A percentile compares a stretch with the other conserved stretches of the same genome.
These are phyloP conservation scores for Pycnomerus fuliginosus DNA, from an alignment of 2,888 invertebrate species.

Conservation along the genomic window DNA sequence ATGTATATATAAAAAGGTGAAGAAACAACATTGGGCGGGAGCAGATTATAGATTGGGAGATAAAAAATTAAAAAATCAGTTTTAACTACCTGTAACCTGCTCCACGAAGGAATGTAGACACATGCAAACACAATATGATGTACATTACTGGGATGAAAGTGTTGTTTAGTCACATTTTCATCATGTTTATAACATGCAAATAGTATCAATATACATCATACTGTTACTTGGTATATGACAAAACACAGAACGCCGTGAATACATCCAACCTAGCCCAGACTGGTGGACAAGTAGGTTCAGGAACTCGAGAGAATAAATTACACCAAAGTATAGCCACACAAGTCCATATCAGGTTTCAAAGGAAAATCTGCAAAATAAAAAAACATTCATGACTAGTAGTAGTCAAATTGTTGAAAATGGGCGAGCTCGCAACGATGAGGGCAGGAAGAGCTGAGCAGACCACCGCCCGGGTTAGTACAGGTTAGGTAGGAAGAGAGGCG, in stretches of 20 bases:
- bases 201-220: too few relatives aligned
- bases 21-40: conserved; percentile 41
- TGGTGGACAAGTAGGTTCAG: conserved; percentile 46
- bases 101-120: conserved; percentile 47
- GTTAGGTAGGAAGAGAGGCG: conserved; percentile 52
- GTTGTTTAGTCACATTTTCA: too few relatives aligned
- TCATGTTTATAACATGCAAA: too few relatives aligned
- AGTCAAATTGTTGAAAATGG: conserved; percentile 26
- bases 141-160: too few relatives aligned
- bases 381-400: conserved; percentile 52
- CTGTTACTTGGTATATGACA: conserved; percentile 30
- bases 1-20: conserved; percentile 42
- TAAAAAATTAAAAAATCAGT: conserved; percentile 38
- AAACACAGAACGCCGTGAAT: conserved; percentile 44
- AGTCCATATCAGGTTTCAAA: conserved; percentile 49
- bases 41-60: conserved; percentile 38
- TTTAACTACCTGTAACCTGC: conserved; percentile 41
- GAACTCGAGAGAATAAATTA: conserved; percentile 39
- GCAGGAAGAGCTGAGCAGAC: conserved; percentile 52
- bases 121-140: conserved; percentile 38
- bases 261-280: conserved; percentile 50
- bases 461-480: conserved; percentile 55
- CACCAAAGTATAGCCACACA: conserved; percentile 34
- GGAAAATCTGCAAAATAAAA: conserved; percentile 56
- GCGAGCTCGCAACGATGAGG: conserved; percentile 40